Conservation (phyloP, 2,888 invertebrate genomes). For the Litoditis marina region DNA sequence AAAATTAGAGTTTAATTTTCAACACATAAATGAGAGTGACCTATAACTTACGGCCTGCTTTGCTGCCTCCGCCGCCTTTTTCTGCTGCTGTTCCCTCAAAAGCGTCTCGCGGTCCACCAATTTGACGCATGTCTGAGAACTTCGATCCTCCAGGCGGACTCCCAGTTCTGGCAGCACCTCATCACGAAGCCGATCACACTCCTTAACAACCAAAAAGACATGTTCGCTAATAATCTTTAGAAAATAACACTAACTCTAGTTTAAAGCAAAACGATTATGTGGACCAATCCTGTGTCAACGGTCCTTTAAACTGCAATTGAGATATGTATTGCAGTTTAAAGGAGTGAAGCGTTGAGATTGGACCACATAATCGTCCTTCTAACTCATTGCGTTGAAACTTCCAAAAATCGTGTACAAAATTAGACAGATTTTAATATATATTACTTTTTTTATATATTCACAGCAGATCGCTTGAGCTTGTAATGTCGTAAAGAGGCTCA, state of each 20-base stretch:
- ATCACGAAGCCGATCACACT: conserved; percentile 86
- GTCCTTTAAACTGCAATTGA: too few species aligned
- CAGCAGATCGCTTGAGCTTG: too few species aligned
- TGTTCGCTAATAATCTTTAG: too few species aligned
- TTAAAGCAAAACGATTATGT: too few species aligned
- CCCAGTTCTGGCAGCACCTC: conserved; percentile 83
- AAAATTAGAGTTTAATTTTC: conserved; percentile 1
- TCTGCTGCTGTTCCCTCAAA: conserved; percentile 71
- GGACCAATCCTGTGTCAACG: too few species aligned
- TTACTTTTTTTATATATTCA: too few species aligned
- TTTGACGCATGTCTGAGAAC: conserved; percentile 73
- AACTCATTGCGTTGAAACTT: neutral
- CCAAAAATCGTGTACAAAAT: too few species aligned
- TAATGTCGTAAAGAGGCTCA: conserved; percentile 3
- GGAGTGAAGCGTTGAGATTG: too few species aligned
- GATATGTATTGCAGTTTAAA: too few species aligned
- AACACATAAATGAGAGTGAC: conserved; percentile 12
- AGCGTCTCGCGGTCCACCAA: conserved; percentile 78
- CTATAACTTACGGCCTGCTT: conserved; percentile 34
- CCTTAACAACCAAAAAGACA: conserved; percentile 62
- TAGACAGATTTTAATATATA: too few species aligned
- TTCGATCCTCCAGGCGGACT: conserved; percentile 79
- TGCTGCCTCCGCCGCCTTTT: conserved; percentile 72
- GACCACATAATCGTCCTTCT: neutral
- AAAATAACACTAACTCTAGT: conserved; percentile 4